These are phyloP conservation scores for Antheraea pernyi DNA, from an alignment of 1,140 invertebrate genomes.

Conservation along the genomic window DNA sequence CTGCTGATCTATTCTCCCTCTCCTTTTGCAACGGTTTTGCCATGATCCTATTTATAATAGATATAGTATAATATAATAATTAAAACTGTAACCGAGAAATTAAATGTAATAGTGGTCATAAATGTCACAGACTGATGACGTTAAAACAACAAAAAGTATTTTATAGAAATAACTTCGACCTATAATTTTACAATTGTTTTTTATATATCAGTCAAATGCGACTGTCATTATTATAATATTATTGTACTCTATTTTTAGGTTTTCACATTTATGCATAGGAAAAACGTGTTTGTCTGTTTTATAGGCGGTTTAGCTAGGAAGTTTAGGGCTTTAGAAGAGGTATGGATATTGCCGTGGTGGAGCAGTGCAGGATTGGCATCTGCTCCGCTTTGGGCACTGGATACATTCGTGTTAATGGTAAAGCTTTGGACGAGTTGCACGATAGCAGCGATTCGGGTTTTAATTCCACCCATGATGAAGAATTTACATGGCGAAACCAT, in stretches of 20 bases:
- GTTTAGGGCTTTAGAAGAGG: slow-evolving; percentile 57
- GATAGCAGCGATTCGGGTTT: slow-evolving; percentile 37
- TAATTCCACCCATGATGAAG: slow-evolving; percentile 59
- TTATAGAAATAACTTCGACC: no score
- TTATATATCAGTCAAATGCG: neutral
- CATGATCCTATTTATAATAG: slow-evolving; percentile 29
- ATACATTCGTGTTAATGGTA: slow-evolving; percentile 52
- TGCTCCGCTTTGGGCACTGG: slow-evolving; percentile 57
- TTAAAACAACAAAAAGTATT: no score
- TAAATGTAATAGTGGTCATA: neutral
- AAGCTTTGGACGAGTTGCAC: slow-evolving; percentile 58
- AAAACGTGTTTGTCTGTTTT: slow-evolving; percentile 52
- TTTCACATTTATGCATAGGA: slow-evolving; percentile 52
- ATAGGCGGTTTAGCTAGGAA: slow-evolving; percentile 53
- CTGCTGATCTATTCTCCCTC: slow-evolving; percentile 57
- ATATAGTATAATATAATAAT: neutral
- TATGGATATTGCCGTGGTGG: slow-evolving; percentile 66
- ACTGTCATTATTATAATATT: neutral
- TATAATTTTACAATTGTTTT: no score
- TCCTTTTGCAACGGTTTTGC: slow-evolving; percentile 66
- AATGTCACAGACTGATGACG: neutral
- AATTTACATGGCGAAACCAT: slow-evolving; percentile 62
- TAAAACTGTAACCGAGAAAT: no score
- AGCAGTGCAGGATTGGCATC: slow-evolving; percentile 47
- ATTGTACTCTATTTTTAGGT: slow-evolving; percentile 26